phyloP scores from a whole-genome alignment of 2,113 vertebrate species.

The Grus americana region DNA sequence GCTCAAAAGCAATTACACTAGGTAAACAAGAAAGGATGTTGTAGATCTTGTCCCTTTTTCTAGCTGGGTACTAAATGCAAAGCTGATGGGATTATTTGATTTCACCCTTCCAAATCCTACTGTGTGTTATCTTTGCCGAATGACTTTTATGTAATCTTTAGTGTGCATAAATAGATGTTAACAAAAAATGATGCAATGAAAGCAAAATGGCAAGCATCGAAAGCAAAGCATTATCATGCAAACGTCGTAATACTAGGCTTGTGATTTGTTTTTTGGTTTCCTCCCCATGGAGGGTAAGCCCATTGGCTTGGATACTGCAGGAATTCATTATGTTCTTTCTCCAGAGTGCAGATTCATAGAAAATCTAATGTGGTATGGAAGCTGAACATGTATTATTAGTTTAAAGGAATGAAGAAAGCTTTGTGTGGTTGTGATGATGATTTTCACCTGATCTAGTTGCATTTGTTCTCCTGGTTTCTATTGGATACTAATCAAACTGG shows the following conservation, averaged over 20 bases:
- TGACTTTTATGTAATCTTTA: slow-evolving; percentile 62
- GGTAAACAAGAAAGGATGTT: slow-evolving; percentile 49
- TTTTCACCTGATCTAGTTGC: neutral
- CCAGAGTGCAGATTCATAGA: neutral
- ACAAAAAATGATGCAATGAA: slow-evolving; percentile 17
- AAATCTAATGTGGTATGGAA: neutral
- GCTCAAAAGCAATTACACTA: slow-evolving; percentile 43
- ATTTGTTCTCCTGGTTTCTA: neutral
- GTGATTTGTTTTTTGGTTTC: neutral
- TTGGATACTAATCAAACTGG: neutral
- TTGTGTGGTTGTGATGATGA: neutral
- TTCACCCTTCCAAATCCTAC: slow-evolving; percentile 32
- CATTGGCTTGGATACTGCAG: neutral
- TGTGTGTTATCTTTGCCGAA: slow-evolving; percentile 14
- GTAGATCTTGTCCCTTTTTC: slow-evolving; percentile 41
- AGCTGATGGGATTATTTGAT: slow-evolving; percentile 44
- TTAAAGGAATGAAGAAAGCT: neutral
- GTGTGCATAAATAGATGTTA: slow-evolving; percentile 65
- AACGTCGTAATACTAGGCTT: neutral
- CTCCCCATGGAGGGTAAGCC: neutral
- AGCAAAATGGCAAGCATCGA: slow-evolving; percentile 29
- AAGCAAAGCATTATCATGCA: neutral
- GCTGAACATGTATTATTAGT: neutral
- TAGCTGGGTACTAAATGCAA: slow-evolving; percentile 17
- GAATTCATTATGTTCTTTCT: neutral